Conservation (phyloP, 2,113 vertebrate species). For the Xenus cinereus region DNA sequence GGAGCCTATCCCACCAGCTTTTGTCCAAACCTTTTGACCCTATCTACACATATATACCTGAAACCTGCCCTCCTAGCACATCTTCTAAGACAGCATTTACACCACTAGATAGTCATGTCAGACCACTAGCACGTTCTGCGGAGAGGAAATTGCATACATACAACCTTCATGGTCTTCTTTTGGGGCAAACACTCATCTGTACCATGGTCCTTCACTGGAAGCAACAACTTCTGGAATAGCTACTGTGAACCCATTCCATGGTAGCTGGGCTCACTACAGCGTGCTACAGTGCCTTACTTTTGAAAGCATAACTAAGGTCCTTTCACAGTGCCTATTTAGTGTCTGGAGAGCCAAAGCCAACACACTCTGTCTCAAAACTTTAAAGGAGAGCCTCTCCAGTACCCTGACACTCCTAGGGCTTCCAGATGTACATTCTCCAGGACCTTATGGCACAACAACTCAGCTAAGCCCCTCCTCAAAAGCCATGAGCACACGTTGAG, state of each 20-base stretch:
- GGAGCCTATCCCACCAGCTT: neutral
- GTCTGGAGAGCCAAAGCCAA: neutral
- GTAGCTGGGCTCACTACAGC: rapidly evolving
- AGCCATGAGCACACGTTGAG: neutral
- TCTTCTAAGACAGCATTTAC: neutral
- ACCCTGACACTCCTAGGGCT: neutral
- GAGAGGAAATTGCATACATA: neutral
- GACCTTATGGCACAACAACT: neutral
- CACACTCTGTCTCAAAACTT: neutral
- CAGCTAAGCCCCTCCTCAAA: neutral
- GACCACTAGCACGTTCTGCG: neutral
- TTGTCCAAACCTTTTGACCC: neutral
- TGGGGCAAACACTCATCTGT: neutral
- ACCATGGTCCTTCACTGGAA: neutral
- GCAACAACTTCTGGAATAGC: neutral
- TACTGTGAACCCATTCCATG: neutral
- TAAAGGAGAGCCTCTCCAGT: neutral
- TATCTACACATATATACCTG: neutral
- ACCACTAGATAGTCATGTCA: neutral
- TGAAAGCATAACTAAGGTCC: neutral
- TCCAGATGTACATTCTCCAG: neutral
- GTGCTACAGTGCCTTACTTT: neutral
- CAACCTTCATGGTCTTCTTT: neutral
- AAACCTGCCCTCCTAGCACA: neutral
- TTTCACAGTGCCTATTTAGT: neutral